Evolutionary conservation across 2,888 invertebrate genomes (phyloP), one percentile per base, ranked within the genome.

Genomic region (Eurytoma californica): DNA sequence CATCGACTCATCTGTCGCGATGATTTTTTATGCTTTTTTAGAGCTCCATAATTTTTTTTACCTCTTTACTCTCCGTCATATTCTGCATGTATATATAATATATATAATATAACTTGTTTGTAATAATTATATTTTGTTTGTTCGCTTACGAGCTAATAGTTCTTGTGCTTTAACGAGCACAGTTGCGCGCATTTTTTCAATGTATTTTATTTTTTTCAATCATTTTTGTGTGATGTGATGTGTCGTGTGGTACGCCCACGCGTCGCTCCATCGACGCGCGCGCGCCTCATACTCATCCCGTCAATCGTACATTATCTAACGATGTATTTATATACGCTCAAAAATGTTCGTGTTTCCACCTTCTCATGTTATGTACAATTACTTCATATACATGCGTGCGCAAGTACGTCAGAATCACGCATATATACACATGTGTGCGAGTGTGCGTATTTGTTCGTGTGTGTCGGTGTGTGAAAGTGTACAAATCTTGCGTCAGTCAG

Each of bases 81-180:
- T 87, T 87, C 86, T 88, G 88, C 88, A 88, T 89, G 87, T 88
- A 88, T 89, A 88, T 89, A 89, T 89, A 89, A 89, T 89, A 89
- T 89, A 89, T 90, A 87, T 89, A 88, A 88, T 88, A 89, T 89
- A 89, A 88, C 88, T 84, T 88, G 88, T 89, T 89, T 89, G 87
- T 88, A 88, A 89, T 89, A 88, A 89, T 89, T 87, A 89, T 89
- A 88, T 90, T 89, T 89, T 90, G 88, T 89, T 89, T 89, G 87
- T 89, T 86, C 85, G 86, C 90, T 90, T 90, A 90, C 84, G 86
- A 86, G 86, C 89, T 90, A 90, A 90, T 89, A 90, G 89, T 90
- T 90, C 87, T 87, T 87, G 89, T 90, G 90, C 90, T 89, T 87
- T 86, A 85, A 86, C 83, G 87, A 90, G 89, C 89, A 90, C 89